A percentile compares a stretch with the other conserved stretches of the same genome.
These are phyloP conservation scores for Saccopteryx bilineata DNA, from an alignment of 2,113 vertebrate genomes.

Conservation along the genomic window DNA sequence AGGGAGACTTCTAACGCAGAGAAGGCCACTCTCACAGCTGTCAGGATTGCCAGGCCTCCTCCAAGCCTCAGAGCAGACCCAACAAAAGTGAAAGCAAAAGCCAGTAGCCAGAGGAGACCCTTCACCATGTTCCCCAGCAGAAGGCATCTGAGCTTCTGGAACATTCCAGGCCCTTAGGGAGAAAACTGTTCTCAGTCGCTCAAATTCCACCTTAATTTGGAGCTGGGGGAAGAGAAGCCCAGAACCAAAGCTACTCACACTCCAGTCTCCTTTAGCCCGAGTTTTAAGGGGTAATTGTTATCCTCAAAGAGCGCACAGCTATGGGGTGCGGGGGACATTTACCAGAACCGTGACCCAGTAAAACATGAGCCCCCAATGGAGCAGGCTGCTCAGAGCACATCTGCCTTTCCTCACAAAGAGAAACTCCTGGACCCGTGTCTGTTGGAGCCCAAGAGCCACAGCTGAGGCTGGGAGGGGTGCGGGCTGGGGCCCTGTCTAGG, in stretches of 20 bases:
- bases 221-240: not conserved
- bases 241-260: not conserved
- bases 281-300: not conserved
- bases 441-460: not conserved
- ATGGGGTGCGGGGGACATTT: too few species aligned
- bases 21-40: not conserved
- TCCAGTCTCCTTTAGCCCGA: not conserved
- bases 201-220: not conserved
- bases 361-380: not conserved
- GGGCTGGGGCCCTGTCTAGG: not conserved
- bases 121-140: not conserved
- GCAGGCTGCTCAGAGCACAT: not conserved
- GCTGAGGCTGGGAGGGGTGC: not conserved
- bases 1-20: not conserved
- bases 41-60: not conserved
- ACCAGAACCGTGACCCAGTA: not conserved
- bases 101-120: not conserved
- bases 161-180: not conserved
- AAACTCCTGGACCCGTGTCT: not conserved
- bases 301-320: not conserved
- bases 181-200: not conserved
- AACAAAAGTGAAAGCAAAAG: conserved; percentile 63
- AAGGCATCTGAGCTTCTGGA: not conserved
- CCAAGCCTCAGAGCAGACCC: not conserved
- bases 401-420: not conserved